Evolutionary conservation across 2,888 invertebrate species (phyloP).

Genomic region (Aphidius colemani): DNA sequence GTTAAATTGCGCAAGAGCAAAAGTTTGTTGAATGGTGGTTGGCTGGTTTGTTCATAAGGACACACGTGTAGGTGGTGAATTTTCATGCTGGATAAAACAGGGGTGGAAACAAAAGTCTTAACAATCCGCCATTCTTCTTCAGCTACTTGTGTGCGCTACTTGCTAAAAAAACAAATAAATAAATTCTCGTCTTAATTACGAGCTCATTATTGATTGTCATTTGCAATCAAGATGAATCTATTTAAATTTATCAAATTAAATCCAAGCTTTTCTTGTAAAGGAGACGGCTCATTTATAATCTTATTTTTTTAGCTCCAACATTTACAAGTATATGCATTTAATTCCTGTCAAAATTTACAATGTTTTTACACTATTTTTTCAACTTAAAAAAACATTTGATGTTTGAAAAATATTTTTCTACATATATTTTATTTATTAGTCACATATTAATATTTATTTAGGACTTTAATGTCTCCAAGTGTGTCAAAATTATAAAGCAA

Average conservation of each 20-base stretch:
- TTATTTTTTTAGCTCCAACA: conserved; percentile 17
- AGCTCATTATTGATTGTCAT: too few species aligned
- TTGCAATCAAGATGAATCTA: too few species aligned
- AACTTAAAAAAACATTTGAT: neutral
- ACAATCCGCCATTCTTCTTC: conserved; percentile 51
- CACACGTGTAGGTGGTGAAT: too few species aligned
- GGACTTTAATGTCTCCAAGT: conserved; percentile 16
- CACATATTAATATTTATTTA: conserved; percentile 21
- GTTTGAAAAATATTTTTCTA: conserved; percentile 22
- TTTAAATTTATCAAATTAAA: too few species aligned
- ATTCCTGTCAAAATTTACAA: too few species aligned
- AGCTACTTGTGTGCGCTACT: conserved; percentile 33
- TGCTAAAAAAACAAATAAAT: too few species aligned
- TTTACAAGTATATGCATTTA: too few species aligned
- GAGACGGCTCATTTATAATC: too few species aligned
- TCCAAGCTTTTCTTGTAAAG: too few species aligned
- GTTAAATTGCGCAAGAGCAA: conserved; percentile 10
- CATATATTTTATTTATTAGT: too few species aligned
- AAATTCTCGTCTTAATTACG: too few species aligned
- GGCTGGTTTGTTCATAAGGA: conserved; percentile 6
- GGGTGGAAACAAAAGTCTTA: neutral
- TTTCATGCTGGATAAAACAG: too few species aligned
- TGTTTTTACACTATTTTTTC: neutral
- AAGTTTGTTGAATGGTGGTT: conserved; percentile 26
- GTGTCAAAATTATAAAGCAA: neutral